Conservation (phyloP, 2,888 invertebrate genomes). For the Megastigmus dorsalis region DNA sequence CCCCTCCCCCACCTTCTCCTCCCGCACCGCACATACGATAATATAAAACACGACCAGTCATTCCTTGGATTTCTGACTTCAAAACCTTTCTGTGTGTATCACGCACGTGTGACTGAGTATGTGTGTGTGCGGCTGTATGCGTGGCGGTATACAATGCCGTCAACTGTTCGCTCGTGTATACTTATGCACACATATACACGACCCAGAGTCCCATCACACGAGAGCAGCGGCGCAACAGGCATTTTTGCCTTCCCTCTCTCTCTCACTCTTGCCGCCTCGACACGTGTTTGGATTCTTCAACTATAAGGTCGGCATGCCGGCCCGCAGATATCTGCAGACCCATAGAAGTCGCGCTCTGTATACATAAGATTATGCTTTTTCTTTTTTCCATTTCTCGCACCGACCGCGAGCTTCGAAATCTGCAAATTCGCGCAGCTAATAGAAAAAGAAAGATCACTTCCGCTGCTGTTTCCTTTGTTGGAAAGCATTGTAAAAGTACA, state of each 20-base stretch:
- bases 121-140: not conserved
- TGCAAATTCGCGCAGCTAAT: too few species aligned
- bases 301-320: too few species aligned
- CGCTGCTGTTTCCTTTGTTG: not conserved
- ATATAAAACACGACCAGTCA: too few species aligned
- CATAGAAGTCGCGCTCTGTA: not conserved
- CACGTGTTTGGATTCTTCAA: constrained; percentile 26
- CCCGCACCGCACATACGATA: not conserved
- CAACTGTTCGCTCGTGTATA: not conserved
- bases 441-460: too few species aligned
- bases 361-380: not conserved
- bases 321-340: too few species aligned
- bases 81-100: too few species aligned
- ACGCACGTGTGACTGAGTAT: not conserved
- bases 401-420: too few species aligned
- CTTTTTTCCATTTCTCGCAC: not conserved
- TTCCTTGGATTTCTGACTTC: not conserved
- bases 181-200: not conserved
- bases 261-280: not conserved
- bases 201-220: too few species aligned
- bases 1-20: not conserved
- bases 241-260: not conserved
- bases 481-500: too few species aligned
- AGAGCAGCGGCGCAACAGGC: not conserved
- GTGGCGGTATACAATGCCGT: constrained; percentile 16